Evolutionary conservation across 2,888 invertebrate species (phyloP), one percentile per base, ranked within the genome.

Genomic region (Mimas tiliae): DNA sequence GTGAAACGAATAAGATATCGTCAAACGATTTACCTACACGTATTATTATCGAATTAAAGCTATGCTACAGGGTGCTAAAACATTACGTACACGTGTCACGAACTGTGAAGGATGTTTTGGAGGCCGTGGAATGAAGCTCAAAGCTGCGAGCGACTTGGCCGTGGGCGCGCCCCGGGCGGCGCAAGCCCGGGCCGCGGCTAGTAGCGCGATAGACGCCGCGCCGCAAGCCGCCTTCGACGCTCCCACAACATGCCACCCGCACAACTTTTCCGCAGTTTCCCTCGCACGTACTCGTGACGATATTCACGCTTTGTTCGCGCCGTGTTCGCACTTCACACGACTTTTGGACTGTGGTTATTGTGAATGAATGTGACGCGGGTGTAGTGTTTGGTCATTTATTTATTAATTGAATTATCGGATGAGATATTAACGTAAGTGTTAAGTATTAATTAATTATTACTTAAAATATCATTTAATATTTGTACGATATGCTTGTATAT

Each of bases 221-320:
- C 75, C 79, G 84, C 77, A 74, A 78, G 78, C 84, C 74, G 79
- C 81, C 75, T 79, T 74, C 72, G 71, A 72, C 66, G 68, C 67
- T 67, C 68, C 70, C 70, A 65, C 68, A 67, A 67, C 69, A 62
- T 68, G 68, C 66, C 67, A 63, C 63, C 63, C 68, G 67, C 69
- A 51, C 73, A 80, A 83, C 78, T 83, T 85, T 83, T 76, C 78
- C 84, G 84, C 78, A 83, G 79, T 84, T 86, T 83, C 80, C 83
- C 79, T 75, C 79, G 76, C 73, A 74, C 74, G 70, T 73, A 67
- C 71, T 73, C 72, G 74, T 74, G 72, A 70, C 68, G 66, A 72
- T 75, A 73, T 73, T 70, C 72, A 65, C 70, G 74, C 73, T 67
- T 70, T 67, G 68, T 73, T 74, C 72, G 74, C 72, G 69, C 67